Evolutionary conservation across 2,797 vertebrate species (phyloP), one percentile per base, ranked within the genome.

Genomic region (Gymnodraco acuticeps): DNA sequence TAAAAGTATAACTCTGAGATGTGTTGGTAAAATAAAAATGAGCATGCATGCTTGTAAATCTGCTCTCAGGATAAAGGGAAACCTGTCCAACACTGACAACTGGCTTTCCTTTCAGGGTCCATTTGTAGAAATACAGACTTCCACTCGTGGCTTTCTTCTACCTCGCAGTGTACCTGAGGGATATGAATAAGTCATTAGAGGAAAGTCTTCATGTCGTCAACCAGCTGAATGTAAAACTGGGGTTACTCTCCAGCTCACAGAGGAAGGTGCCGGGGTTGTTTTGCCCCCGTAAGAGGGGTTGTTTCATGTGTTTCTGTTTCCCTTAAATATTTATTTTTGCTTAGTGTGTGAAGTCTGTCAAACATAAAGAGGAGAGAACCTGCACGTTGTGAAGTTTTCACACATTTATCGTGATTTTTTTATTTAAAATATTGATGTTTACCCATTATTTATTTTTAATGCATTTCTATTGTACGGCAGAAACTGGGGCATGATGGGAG

Each of bases 111-210:
- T 89, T 89, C 82, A 88, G 81, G 43, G 64, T 77, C 81, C 76
- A 90, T 92, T 90, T 92, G 74, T 79, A 77, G 76, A 70, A 70
- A 61, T 67, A 64, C 51, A 71, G 73, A 59, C 71, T 61, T 86
- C 47, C 52, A 50, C 66, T 80, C 33, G 31, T 51, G 64, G 55
- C 66, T 58, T 64, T 78, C 64, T 74, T 59, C 75, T 3, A 42
- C 70, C 48, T 71, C 5, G 16, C 52, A 3, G 82, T 17, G 78
- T 65, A 77, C 87, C 83, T 82, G 65, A 13, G 78, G 85, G 80
- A 84, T 65, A 90, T 94, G 64, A 92, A 91, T 92, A 81, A 88
- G 75, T 85, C 81, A 85, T 82, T 15, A 79, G 41, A 56, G 55
- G 48, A 66, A 81, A 73, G 63, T 70, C 52, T 83, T 84, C 68